A percentile compares a stretch with the other conserved stretches of the same genome.
Evolutionary conservation across 1,140 invertebrate genomes (phyloP).

Genomic region (Drosophila seguyi): DNA sequence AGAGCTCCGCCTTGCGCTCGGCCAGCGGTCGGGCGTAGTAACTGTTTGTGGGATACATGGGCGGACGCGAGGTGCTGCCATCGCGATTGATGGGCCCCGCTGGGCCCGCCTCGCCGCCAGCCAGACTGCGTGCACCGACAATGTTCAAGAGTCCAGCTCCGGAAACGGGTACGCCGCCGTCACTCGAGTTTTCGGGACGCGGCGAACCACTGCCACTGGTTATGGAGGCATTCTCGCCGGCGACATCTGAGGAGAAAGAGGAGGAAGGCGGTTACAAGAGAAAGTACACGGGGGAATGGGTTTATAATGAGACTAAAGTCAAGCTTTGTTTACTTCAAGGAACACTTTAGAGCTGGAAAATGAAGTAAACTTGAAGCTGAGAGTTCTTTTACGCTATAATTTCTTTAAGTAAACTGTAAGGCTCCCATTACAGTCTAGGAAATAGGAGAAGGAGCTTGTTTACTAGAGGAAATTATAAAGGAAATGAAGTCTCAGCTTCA

Average conservation of each 20-base stretch:
- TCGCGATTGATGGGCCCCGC: constrained; percentile 3
- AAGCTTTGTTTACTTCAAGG: too few species aligned
- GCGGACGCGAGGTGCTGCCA: not conserved
- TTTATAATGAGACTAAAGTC: too few species aligned
- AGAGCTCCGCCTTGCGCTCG: constrained; percentile 71
- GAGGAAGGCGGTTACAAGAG: not conserved
- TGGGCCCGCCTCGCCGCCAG: not conserved
- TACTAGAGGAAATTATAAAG: too few species aligned
- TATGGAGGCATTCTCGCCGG: constrained; percentile 62
- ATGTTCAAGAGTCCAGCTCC: constrained; percentile 30
- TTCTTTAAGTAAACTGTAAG: too few species aligned
- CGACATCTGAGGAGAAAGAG: constrained; percentile 34
- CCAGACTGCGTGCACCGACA: not conserved
- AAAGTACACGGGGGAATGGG: too few species aligned
- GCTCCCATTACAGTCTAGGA: too few species aligned
- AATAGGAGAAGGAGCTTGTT: too few species aligned
- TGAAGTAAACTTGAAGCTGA: too few species aligned
- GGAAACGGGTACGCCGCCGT: constrained; percentile 21
- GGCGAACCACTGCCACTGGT: constrained; percentile 66
- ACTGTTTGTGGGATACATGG: constrained; percentile 70
- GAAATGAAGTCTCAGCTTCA: too few species aligned
- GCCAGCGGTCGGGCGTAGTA: constrained; percentile 74
- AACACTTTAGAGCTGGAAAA: too few species aligned
- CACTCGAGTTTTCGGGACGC: constrained; percentile 61
- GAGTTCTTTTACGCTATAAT: too few species aligned